Evolutionary conservation across 2,888 invertebrate species (phyloP), one percentile per base, ranked within the genome.

Genomic region (Drosophila conformis): DNA sequence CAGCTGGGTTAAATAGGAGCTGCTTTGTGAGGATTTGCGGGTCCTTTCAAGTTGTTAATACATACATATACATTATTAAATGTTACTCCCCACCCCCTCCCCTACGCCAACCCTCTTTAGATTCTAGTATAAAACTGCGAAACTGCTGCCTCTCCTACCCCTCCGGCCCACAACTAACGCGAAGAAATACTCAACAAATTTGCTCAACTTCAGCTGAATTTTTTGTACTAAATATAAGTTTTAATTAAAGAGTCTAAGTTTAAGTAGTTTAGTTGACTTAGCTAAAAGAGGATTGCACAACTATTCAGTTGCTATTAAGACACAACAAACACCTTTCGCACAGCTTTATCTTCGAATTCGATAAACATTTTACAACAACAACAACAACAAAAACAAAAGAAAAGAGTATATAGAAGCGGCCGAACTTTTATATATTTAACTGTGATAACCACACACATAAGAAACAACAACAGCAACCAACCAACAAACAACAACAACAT

Each of bases 371-470:
- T 15, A 25, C 46, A 27, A 27, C 27, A 27, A 54, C 25, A 27
- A 38, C 25, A 57, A 62, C 31, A 21, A 75, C 66, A 76, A 72
- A 68, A 21, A 52, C 78, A 80, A 76, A 69, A 63, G 11, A 52
- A 79, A 80, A 76, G 65, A 73, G 73, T 80, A 76, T 83, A 81
- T 79, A 81, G 69, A 81, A 78, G 66, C 72, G 57, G 57, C n/a
- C 59, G 64, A 73, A 82, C 84, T 83, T 90, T 80, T 89, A 84
- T 87, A 91, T 83, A 91, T 87, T 86, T 83, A 89, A 90, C 91
- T 91, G 91, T 91, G 91, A 91, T 91, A 91, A 91, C 87, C 46
- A 46, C 46, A 46, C 89, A 79, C 80, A 89, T 82, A 83, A 87
- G 65, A 76, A 46, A 25, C 21, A 25, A 46, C 3, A 21, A 42